These are phyloP conservation scores for Phylloscopus trochilus DNA, from an alignment of 2,113 vertebrate species.

Conservation along the genomic window DNA sequence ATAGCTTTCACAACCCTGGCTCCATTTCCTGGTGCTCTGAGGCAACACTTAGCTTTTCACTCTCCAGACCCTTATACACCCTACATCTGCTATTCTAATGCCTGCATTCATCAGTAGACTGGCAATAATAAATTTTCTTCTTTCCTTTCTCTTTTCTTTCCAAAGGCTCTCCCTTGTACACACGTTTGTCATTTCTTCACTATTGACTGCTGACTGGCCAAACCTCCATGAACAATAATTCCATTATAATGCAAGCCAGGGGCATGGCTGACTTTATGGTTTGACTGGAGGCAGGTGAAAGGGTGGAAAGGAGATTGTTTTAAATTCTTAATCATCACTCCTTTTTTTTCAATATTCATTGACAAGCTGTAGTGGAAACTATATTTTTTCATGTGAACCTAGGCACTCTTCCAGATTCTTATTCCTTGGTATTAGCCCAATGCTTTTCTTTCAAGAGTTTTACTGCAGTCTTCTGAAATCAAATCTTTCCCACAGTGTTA, in stretches of 20 bases:
- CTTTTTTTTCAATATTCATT: conserved; percentile 47
- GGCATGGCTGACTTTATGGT: conserved; percentile 28
- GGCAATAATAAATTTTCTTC: conserved; percentile 71
- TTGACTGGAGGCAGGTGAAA: conserved; percentile 61
- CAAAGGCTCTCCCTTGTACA: not conserved
- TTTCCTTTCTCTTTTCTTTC: conserved; percentile 36
- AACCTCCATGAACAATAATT: conserved; percentile 1
- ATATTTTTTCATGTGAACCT: not conserved
- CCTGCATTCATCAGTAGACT: conserved; percentile 70
- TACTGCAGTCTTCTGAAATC: not conserved
- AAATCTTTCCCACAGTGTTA: not conserved
- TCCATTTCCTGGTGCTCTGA: conserved; percentile 73
- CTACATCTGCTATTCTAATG: conserved; percentile 78
- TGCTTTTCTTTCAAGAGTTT: not conserved
- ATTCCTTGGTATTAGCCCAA: not conserved
- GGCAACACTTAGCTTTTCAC: conserved; percentile 68
- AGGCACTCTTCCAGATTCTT: not conserved
- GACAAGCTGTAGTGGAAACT: conserved; percentile 29
- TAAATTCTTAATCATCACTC: conserved; percentile 52
- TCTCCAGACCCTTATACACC: conserved; percentile 41
- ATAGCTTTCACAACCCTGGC: conserved; percentile 69
- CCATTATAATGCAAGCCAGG: conserved; percentile 42
- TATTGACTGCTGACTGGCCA: conserved; percentile 16
- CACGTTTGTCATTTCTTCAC: conserved; percentile 32
- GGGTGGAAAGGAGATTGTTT: conserved; percentile 57